phyloP scores from a whole-genome alignment of 2,888 invertebrate species.

The Malacosoma neustria region DNA sequence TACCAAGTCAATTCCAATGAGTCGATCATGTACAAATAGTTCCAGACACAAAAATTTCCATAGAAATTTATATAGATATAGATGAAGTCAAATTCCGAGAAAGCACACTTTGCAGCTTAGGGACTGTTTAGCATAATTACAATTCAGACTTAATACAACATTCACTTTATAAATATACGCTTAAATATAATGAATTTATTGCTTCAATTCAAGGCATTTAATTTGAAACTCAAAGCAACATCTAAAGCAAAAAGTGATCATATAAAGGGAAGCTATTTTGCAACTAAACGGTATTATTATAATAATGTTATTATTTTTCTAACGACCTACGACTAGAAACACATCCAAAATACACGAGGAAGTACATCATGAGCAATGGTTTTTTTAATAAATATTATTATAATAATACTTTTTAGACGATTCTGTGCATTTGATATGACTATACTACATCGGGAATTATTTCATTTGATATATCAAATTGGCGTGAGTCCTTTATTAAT shows the following conservation, averaged over 20 bases:
- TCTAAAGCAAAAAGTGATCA: constrained; percentile 22
- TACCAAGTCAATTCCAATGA: too few relatives aligned
- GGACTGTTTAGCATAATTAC: too few relatives aligned
- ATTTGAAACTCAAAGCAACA: constrained; percentile 2
- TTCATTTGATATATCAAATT: neutral
- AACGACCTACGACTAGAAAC: constrained; percentile 53
- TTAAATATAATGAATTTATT: too few relatives aligned
- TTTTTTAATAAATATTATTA: constrained; percentile 45
- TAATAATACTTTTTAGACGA: constrained; percentile 39
- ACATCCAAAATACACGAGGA: constrained; percentile 58
- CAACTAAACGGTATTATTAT: constrained; percentile 41
- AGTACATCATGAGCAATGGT: constrained; percentile 66
- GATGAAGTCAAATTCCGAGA: too few relatives aligned
- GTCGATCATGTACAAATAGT: too few relatives aligned
- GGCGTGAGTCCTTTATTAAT: too few relatives aligned
- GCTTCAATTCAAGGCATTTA: too few relatives aligned
- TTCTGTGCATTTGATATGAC: constrained; percentile 30
- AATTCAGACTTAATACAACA: too few relatives aligned
- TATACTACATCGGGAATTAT: neutral
- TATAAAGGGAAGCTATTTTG: constrained; percentile 30
- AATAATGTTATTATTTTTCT: constrained; percentile 45
- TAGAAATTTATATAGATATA: too few relatives aligned
- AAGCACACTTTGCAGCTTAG: too few relatives aligned
- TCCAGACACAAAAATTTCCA: too few relatives aligned
- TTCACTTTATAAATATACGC: too few relatives aligned